Percentiles rank a stretch among this genome's conserved stretches.
phyloP scores from a whole-genome alignment of 2,888 invertebrate genomes.

The Dasysyrphus albostriatus region DNA sequence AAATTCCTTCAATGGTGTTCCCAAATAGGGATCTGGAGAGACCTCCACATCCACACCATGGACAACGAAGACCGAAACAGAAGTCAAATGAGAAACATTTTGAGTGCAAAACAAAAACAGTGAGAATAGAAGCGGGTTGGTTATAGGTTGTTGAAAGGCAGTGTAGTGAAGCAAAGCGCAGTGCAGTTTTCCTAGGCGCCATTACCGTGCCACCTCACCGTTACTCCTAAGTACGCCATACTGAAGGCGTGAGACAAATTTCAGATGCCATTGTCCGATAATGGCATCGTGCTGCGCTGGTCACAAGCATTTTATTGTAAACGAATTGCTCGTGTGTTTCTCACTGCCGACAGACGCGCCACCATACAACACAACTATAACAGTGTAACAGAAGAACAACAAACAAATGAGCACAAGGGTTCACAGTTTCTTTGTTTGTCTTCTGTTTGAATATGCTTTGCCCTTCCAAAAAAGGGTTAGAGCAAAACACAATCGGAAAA shows the following conservation, averaged over 20 bases:
- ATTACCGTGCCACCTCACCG: conserved; percentile 40
- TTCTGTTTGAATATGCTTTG: conserved; percentile 12
- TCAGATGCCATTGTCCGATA: conserved; percentile 74
- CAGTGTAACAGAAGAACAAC: conserved; percentile 5
- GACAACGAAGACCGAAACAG: conserved; percentile 34
- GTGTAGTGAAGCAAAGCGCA: conserved; percentile 2
- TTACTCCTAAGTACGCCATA: conserved; percentile 50
- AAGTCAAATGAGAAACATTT: conserved; percentile 55
- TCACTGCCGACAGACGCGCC: conserved; percentile 1
- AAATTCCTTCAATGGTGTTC: conserved; percentile 49
- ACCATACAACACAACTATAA: conserved; percentile 1
- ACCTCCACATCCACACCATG: conserved; percentile 25
- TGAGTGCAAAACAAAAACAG: conserved; percentile 34
- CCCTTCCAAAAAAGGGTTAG: conserved; percentile 59
- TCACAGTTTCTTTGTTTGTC: conserved; percentile 42
- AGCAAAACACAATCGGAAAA: conserved; percentile 30
- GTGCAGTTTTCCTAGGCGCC: conserved; percentile 56
- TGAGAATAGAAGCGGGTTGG: conserved; percentile 45
- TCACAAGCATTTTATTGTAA: conserved; percentile 71
- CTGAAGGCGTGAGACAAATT: conserved; percentile 76
- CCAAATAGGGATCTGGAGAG: conserved; percentile 69
- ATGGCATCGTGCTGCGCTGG: conserved; percentile 70
- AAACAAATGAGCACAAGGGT: conserved; percentile 64
- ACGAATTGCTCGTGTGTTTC: conserved; percentile 67
- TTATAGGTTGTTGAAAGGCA: not conserved